phyloP scores from a whole-genome alignment of 2,113 vertebrate species.

The Prinia subflava region DNA sequence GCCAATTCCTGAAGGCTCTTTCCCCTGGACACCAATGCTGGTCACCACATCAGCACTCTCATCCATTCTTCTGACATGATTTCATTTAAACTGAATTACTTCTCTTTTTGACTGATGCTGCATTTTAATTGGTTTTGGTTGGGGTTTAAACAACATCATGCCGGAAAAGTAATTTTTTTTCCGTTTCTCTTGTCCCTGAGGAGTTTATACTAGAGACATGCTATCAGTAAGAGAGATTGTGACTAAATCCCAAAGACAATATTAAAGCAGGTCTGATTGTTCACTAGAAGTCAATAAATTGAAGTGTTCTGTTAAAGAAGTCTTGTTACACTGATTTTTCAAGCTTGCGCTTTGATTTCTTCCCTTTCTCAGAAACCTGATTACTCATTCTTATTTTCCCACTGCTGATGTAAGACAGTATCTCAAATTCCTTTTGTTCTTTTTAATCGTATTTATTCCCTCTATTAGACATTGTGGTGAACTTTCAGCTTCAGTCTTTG shows the following conservation, averaged over 20 bases:
- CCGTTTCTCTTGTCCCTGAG: background rate
- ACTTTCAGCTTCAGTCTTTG: background rate
- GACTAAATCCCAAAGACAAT: background rate
- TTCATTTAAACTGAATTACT: background rate
- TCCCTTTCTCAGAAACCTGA: background rate
- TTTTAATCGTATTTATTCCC: slow-evolving; percentile 18
- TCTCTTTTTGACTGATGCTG: background rate
- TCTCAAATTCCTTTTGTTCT: slow-evolving; percentile 19
- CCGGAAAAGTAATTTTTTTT: background rate
- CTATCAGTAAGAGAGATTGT: background rate
- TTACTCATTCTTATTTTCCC: slow-evolving; percentile 10
- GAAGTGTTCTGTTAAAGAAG: background rate
- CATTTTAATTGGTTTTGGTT: background rate
- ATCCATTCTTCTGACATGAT: background rate
- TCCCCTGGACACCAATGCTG: background rate
- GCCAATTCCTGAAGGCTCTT: background rate
- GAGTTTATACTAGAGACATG: background rate
- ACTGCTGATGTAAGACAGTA: background rate
- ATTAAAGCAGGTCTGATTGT: background rate
- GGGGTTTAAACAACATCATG: background rate
- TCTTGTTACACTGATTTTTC: background rate
- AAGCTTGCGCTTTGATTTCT: background rate
- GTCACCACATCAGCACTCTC: background rate
- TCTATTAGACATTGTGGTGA: background rate
- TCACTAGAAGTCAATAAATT: background rate